Base-by-base conservation (phyloP, 2,888 invertebrate species). In the Melanargia galathea region DNA sequence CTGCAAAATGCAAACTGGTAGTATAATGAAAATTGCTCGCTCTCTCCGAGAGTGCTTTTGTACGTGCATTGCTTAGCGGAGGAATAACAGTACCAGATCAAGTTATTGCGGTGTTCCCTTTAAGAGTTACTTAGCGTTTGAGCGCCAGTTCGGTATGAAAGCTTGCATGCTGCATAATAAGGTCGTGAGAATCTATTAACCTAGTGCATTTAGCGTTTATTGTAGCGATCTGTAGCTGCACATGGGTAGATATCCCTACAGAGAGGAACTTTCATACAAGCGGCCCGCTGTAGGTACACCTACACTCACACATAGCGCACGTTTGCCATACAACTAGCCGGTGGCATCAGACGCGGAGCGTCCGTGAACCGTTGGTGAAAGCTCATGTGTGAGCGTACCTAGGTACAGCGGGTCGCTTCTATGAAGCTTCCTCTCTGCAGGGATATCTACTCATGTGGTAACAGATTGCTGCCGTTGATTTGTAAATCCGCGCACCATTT, bases 61-160 rank as follows among this genome's bases (percentile, higher is more conserved):
- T 65, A 67, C 65, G 67, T 67, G 67, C 60, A 48, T 62, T 63
- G 62, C 59, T 67, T 60, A 60, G 40, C 58, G 35, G 62, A 20
- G 51, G 22, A 35, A 48, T 63, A 65, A 60, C 59, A 54, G 64
- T 59, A 62, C 49, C 35, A 49, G 60, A 58, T 63, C 46, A 65
- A 38, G 52, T 63, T 63, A 62, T 38, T 51, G 35, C 59, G 35
- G 26, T 26, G 43, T 35, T 22, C 43, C 48, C 62, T 51, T 56
- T 57, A 43, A 48, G 46, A 33, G 58, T 58, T 48, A 46, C 58
- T 48, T 35, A 48, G 33, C 51, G 22, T 62, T 45, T 57, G 30
- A 57, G 43, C 51, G 35, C 48, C 56, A 16, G 30, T 52, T 54
- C 35, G 18, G 48, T 11, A 26, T 48, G 35, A 62, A 40, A 55